These are phyloP conservation scores for Rhea americana DNA, from an alignment of 2,113 vertebrate genomes.

Conservation along the genomic window DNA sequence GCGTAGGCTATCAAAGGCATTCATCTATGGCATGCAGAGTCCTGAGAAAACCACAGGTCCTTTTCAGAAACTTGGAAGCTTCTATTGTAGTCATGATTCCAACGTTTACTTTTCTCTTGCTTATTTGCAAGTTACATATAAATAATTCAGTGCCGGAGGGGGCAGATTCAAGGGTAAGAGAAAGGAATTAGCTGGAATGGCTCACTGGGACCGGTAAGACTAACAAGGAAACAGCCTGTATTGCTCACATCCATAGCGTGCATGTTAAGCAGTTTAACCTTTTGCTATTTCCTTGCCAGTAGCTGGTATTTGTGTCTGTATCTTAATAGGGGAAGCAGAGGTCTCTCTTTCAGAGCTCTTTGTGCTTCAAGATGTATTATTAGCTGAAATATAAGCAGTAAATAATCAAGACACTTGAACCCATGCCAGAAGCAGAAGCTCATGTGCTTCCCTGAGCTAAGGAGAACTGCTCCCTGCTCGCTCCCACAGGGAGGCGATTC, in stretches of 20 bases:
- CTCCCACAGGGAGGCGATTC: background rate
- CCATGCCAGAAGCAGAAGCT: background rate
- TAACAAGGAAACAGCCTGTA: conserved; percentile 7
- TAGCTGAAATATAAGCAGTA: background rate
- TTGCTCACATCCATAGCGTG: background rate
- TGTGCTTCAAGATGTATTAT: background rate
- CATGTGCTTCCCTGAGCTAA: background rate
- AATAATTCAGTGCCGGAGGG: background rate
- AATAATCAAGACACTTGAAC: conserved; percentile 30
- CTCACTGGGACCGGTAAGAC: background rate
- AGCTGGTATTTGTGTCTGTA: background rate
- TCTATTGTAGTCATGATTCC: background rate
- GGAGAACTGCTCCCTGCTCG: background rate
- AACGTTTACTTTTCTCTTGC: background rate
- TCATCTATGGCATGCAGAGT: background rate
- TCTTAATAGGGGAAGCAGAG: background rate
- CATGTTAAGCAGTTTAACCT: conserved; percentile 22
- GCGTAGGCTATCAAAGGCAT: background rate
- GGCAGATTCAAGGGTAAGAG: conserved; percentile 2
- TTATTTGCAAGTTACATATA: background rate
- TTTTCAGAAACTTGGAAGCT: background rate
- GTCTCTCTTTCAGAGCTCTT: background rate
- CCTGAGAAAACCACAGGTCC: background rate
- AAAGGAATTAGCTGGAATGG: background rate
- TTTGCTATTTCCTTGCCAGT: background rate